Percentiles rank a stretch among this genome's conserved stretches.
These are phyloP conservation scores for Proterorhinus semilunaris DNA, from an alignment of 2,113 vertebrate species.

Conservation along the genomic window DNA sequence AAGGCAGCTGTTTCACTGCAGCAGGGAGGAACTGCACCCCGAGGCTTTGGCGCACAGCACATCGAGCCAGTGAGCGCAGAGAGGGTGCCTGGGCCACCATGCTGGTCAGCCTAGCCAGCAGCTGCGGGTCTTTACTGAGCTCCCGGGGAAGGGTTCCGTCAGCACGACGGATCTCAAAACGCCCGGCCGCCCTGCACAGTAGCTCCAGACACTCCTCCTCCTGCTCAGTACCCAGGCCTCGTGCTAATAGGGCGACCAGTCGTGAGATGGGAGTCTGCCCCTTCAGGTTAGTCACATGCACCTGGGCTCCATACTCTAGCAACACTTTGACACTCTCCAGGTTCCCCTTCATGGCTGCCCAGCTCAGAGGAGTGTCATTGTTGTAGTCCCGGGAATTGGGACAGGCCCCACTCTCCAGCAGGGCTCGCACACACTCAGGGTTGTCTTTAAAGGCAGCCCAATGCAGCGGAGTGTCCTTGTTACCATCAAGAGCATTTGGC, in stretches of 20 bases:
- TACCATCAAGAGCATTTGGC: constrained; percentile 89
- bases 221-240: constrained; percentile 88
- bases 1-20: constrained; percentile 88
- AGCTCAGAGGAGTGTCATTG: constrained; percentile 92
- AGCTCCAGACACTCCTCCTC: constrained; percentile 92
- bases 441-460: constrained; percentile 98
- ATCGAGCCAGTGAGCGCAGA: constrained; percentile 85
- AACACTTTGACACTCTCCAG: constrained; percentile 91
- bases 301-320: constrained; percentile 90
- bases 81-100: constrained; percentile 84
- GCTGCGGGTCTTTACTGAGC: constrained; percentile 86
- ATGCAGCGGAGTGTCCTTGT: constrained; percentile 94
- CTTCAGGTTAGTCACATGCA: constrained; percentile 88
- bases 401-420: constrained; percentile 87
- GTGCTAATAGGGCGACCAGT: constrained; percentile 84
- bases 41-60: constrained; percentile 84
- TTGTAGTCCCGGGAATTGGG: constrained; percentile 93
- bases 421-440: constrained; percentile 85
- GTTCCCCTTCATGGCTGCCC: constrained; percentile 98
- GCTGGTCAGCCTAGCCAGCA: constrained; percentile 82
- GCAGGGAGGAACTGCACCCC: constrained; percentile 86
- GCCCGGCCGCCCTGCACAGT: constrained; percentile 83
- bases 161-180: constrained; percentile 82
- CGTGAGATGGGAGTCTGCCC: constrained; percentile 91
- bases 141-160: constrained; percentile 87